A percentile compares a stretch with the other conserved stretches of the same genome.
Conservation (phyloP, 2,888 invertebrate species). For the Mechanitis mazaeus region DNA sequence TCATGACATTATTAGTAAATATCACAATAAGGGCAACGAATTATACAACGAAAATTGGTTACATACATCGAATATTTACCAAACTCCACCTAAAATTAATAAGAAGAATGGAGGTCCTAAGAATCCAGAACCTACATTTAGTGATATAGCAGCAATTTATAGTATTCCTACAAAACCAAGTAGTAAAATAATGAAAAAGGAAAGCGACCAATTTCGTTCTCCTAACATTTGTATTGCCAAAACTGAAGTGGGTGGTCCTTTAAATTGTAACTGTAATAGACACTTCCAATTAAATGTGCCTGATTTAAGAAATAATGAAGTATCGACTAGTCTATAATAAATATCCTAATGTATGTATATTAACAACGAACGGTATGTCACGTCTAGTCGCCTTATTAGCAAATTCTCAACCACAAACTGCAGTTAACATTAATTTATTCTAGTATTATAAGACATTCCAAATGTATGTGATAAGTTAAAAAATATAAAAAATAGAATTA, state of each 20-base stretch:
- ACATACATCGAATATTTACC: conserved; percentile 44
- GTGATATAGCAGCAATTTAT: conserved; percentile 42
- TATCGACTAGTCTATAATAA: conserved; percentile 58
- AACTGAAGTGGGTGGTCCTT: conserved; percentile 55
- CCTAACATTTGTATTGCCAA: conserved; percentile 67
- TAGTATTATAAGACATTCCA: conserved; percentile 26
- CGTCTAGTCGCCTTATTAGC: conserved; percentile 51
- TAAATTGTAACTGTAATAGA: conserved; percentile 64
- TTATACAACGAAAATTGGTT: conserved; percentile 49
- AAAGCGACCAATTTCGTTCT: conserved; percentile 56
- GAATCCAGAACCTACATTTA: conserved; percentile 35
- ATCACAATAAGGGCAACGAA: conserved; percentile 40
- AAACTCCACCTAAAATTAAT: conserved; percentile 45
- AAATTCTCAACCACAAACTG: conserved; percentile 13
- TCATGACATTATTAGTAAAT: conserved; percentile 44
- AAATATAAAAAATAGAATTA: background rate
- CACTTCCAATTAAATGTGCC: conserved; percentile 68
- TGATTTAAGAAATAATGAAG: conserved; percentile 56
- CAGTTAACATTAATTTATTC: conserved; percentile 18
- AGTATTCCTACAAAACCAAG: conserved; percentile 47
- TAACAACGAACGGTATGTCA: conserved; percentile 39
- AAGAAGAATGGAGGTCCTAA: conserved; percentile 42
- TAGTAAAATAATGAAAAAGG: conserved; percentile 46
- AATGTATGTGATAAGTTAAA: conserved; percentile 15
- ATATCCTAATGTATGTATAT: conserved; percentile 19